phyloP scores from a whole-genome alignment of 2,113 vertebrate species.

The Carettochelys insculpta region DNA sequence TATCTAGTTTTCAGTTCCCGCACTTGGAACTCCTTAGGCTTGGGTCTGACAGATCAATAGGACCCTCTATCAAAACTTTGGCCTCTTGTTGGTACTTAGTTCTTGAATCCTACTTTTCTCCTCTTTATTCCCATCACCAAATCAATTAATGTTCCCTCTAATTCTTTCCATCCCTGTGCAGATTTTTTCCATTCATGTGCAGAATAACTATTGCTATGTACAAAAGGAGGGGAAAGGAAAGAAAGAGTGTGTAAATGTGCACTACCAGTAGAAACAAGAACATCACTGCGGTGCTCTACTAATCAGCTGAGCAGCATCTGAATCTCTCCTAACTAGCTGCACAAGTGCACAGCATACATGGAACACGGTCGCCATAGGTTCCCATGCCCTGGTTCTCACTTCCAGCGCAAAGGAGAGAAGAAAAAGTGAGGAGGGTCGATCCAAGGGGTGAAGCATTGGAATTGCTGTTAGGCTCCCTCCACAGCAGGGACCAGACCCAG shows the following conservation, averaged over 20 bases:
- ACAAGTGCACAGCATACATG: too few species aligned
- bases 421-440: fast-evolving
- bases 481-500: not conserved
- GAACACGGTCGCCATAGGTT: too few species aligned
- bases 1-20: not conserved
- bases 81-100: not conserved
- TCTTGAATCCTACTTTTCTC: not conserved
- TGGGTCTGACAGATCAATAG: not conserved
- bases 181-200: too few species aligned
- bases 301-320: too few species aligned
- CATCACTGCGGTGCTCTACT: too few species aligned
- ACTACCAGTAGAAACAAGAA: too few species aligned
- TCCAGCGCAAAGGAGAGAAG: not conserved
- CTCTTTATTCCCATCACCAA: not conserved
- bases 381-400: not conserved
- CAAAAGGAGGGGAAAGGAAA: too few species aligned
- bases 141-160: too few species aligned
- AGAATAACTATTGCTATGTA: too few species aligned
- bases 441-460: fast-evolving
- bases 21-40: not conserved
- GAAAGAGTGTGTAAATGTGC: too few species aligned
- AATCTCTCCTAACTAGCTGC: too few species aligned
- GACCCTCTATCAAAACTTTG: not conserved
- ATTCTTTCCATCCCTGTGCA: too few species aligned
- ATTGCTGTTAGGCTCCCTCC: not conserved